Evolutionary conservation across 92 coral and sea anemone species (phyloP).

Genomic region (Phenganax stokvisi): DNA sequence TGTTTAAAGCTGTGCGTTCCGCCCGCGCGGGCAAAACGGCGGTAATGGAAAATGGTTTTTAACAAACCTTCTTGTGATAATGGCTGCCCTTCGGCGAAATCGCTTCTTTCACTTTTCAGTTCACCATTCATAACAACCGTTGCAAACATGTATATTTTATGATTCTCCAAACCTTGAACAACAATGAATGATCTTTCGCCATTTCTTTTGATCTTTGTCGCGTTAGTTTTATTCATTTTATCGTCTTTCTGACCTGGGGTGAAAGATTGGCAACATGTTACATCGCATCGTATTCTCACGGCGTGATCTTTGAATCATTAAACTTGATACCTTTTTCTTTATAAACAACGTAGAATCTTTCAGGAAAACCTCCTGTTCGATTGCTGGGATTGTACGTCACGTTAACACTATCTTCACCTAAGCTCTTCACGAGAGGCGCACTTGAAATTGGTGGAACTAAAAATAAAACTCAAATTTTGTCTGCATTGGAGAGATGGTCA

Average conservation of each 20-base stretch:
- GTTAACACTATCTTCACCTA: slow-evolving; percentile 28
- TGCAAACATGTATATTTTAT: slow-evolving; percentile 13
- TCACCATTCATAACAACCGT: slow-evolving; percentile 28
- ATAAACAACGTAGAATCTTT: slow-evolving; percentile 22
- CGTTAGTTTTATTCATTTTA: slow-evolving; percentile 9
- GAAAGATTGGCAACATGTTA: background rate
- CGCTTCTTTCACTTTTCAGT: slow-evolving; percentile 7
- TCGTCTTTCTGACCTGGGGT: slow-evolving; percentile 16
- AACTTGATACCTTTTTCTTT: slow-evolving; percentile 31
- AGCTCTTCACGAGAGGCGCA: background rate
- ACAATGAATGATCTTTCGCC: background rate
- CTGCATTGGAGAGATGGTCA: background rate
- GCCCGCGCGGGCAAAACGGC: too few relatives aligned
- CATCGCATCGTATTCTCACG: background rate
- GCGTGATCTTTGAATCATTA: background rate
- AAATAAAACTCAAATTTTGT: background rate
- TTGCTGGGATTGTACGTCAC: slow-evolving; percentile 26
- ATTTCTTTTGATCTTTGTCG: background rate
- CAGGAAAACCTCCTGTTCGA: slow-evolving; percentile 16
- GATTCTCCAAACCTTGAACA: slow-evolving; percentile 16
- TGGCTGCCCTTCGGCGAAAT: slow-evolving; percentile 13
- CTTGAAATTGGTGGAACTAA: slow-evolving; percentile 16
- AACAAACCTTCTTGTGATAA: slow-evolving; percentile 2
- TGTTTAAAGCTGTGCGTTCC: background rate
- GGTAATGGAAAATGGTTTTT: background rate